These are phyloP conservation scores for Apus apus DNA, from an alignment of 2,113 vertebrate genomes.

Conservation along the genomic window DNA sequence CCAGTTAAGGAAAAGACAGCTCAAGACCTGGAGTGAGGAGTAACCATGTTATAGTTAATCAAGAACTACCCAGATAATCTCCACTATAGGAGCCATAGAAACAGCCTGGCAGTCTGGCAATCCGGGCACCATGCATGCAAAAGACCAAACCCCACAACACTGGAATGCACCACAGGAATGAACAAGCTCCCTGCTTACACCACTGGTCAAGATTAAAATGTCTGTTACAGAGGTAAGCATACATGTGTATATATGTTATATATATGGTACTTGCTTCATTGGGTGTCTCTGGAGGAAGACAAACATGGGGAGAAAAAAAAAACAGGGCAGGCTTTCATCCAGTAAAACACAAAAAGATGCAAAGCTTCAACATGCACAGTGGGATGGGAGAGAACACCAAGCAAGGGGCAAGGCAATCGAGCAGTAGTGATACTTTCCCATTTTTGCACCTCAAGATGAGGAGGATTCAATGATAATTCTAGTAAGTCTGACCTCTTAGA, in stretches of 20 bases:
- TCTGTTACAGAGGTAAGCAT: not conserved
- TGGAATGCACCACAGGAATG: not conserved
- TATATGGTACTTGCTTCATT: not conserved
- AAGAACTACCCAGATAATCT: not conserved
- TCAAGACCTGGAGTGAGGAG: not conserved
- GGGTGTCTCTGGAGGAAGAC: not conserved
- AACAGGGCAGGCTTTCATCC: not conserved
- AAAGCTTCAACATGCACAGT: not conserved
- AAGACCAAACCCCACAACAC: not conserved
- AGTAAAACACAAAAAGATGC: not conserved
- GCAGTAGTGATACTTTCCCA: not conserved
- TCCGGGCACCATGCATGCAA: not conserved
- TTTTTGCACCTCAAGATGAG: not conserved
- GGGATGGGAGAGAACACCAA: not conserved
- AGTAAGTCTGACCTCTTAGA: not conserved
- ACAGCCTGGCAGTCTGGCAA: not conserved
- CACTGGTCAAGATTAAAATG: not conserved
- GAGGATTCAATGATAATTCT: not conserved
- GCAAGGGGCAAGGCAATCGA: not conserved
- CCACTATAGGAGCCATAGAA: not conserved
- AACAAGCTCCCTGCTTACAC: not conserved
- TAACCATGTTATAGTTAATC: not conserved
- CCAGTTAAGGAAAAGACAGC: not conserved
- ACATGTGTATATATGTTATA: too few species aligned
- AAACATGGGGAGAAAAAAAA: not conserved